Conservation (phyloP, 2,113 vertebrate genomes). For the Herpailurus yagouaroundi region DNA sequence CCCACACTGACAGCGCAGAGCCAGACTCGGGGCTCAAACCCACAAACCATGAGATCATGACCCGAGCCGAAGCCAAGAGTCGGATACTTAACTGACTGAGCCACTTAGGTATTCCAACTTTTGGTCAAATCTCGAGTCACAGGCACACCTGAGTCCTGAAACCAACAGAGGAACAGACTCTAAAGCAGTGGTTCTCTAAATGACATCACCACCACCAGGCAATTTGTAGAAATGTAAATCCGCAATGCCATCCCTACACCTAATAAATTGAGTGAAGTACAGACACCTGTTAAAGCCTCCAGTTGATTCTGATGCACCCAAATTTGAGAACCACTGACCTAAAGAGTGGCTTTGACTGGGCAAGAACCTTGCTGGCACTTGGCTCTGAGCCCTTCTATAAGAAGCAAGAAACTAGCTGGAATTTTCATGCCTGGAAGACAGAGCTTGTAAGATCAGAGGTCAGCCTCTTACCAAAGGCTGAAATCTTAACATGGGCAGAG, state of each 20-base stretch:
- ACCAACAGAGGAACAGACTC: not conserved
- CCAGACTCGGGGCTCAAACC: too few relatives aligned
- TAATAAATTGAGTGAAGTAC: not conserved
- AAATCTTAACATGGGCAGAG: not conserved
- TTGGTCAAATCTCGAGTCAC: too few relatives aligned
- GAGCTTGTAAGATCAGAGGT: not conserved
- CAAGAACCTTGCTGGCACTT: not conserved
- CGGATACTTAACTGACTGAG: too few relatives aligned
- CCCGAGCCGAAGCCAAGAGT: too few relatives aligned
- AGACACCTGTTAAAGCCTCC: not conserved
- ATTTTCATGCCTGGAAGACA: not conserved
- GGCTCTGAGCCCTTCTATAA: not conserved
- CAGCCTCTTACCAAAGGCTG: not conserved
- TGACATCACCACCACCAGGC: not conserved
- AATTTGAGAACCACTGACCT: too few relatives aligned
- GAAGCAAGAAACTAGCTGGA: not conserved
- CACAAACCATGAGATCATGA: too few relatives aligned
- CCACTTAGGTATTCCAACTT: too few relatives aligned
- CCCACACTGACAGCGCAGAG: too few relatives aligned
- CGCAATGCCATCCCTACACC: not conserved
- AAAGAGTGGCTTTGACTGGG: not conserved
- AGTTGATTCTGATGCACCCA: too few relatives aligned
- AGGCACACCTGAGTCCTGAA: not conserved
- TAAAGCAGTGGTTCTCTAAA: not conserved
- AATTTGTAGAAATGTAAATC: not conserved